Base-by-base conservation (phyloP, 2,797 vertebrate species). In the Mormyrus hasselquistii region DNA sequence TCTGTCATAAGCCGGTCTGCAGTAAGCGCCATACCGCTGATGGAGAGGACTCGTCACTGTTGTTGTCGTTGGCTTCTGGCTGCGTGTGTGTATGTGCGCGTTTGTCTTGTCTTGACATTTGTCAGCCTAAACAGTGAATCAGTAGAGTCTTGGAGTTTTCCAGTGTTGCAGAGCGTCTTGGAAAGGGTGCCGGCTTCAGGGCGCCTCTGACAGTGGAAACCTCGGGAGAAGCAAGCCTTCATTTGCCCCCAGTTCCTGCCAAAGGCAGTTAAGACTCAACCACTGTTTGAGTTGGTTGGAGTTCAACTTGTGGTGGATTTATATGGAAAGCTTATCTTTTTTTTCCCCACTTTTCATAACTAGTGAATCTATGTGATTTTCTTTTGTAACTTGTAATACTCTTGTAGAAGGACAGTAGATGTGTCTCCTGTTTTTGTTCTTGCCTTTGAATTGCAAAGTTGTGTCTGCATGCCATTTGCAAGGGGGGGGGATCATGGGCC, bases 261-360 rank as follows among this genome's bases (percentile, higher is more conserved):
- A 93, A 87, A 88, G 92, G 92, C 93, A 94, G 91, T 92, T 91
- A 92, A 91, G 92, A 93, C 93, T 93, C 29, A 91, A 94, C 92
- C 93, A 89, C 90, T 96, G 93, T 95, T 96, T 96, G 92, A 94
- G 90, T 95, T 96, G 95, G 95, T 94, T 90, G 90, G 69, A 88
- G 92, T 95, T 95, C 95, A 94, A 92, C 92, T 90, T 92, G 92
- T 65, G 90, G 93, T 92, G 91, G 91, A 94, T 94, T 95, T 93
- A 93, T 94, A 92, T 91, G 92, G 91, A 92, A 94, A 94, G 94
- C 94, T 94, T 93, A 89, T 92, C 65, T 94, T 53, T 29, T 88
- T 93, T 93, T 93, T 1, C 29, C 29, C 93, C 92, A n/a, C 53
- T 22, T 49, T 69, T 9, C 62, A n/a, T 47, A 50, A 65, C 57